Evolutionary conservation across 2,797 vertebrate genomes (phyloP).

Genomic region (Spinus pinus): DNA sequence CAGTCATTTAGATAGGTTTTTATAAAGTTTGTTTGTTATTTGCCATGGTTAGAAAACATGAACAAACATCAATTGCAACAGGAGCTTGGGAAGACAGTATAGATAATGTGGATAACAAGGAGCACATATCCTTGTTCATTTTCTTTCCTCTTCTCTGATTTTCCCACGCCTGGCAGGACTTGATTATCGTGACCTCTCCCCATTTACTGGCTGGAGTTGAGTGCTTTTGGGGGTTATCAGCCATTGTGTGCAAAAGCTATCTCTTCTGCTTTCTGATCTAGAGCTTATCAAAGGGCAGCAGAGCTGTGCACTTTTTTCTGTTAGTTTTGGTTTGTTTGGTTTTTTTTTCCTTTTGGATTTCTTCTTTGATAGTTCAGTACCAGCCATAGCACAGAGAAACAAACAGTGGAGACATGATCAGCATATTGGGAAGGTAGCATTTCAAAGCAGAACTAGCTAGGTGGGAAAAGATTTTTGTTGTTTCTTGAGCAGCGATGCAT

Average conservation of each 20-base stretch:
- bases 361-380: background rate
- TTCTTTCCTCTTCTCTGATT: constrained; percentile 17
- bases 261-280: background rate
- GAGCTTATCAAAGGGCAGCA: background rate
- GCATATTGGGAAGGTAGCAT: background rate
- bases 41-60: background rate
- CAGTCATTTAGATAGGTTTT: background rate
- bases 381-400: background rate
- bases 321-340: no score
- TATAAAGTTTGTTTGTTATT: background rate
- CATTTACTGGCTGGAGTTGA: background rate
- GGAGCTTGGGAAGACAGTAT: background rate
- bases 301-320: background rate
- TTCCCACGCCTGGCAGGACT: background rate
- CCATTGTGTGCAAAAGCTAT: background rate
- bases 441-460: background rate
- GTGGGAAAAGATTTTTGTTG: background rate
- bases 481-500: background rate
- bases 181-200: background rate
- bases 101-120: background rate
- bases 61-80: background rate
- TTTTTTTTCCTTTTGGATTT: background rate
- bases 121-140: background rate
- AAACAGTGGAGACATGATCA: background rate
- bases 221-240: background rate